Base-by-base conservation (phyloP, 2,113 vertebrate genomes). In the Ophthalmotilapia sp. region DNA sequence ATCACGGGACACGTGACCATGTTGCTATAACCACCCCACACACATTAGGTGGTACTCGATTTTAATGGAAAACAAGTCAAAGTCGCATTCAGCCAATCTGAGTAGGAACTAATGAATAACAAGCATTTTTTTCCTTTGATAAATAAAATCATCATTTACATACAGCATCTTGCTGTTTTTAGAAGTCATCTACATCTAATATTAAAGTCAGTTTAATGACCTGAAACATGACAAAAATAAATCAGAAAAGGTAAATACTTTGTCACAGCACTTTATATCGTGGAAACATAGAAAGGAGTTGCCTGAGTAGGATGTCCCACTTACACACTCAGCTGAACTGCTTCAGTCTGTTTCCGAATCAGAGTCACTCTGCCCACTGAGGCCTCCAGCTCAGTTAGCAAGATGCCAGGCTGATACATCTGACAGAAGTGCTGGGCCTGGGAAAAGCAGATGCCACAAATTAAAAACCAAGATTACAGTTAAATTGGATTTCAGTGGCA, bases 341-440 rank as follows among this genome's bases (percentile, higher is more conserved):
- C 83, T 62, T 97, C 96, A 3, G 79, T 96, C 92, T 97, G 97
- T 85, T 97, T 98, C 85, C 95, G 96, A 6, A 53, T 19, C 21
- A 99, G 95, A 40, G 68, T 94, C 1, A 95, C 96, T 91, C 99
- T 96, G 88, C 99, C 99, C 0, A 99, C 97, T 2, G 95, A 93
- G 4, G 96, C 97, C 90, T 98, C 97, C 88, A 97, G 89, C 53
- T 99, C 98, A 5, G 90, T 92, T 88, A 98, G 93, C 2, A 89
- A 84, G 93, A 99, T 96, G 81, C 96, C 96, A 0, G 99, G 98
- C 94, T 99, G 99, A 88, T 99, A 98, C 93, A 98, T 97, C 13
- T 97, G 97, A 95, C 98, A 98, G 89, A 97, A 99, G 90, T 97
- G 98, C 86, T 97, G 97, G 0, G 95, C 97, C 99, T 99, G 90